Evolutionary conservation across 2,888 invertebrate genomes (phyloP), one percentile per base, ranked within the genome.

Genomic region (Linyphia triangularis): DNA sequence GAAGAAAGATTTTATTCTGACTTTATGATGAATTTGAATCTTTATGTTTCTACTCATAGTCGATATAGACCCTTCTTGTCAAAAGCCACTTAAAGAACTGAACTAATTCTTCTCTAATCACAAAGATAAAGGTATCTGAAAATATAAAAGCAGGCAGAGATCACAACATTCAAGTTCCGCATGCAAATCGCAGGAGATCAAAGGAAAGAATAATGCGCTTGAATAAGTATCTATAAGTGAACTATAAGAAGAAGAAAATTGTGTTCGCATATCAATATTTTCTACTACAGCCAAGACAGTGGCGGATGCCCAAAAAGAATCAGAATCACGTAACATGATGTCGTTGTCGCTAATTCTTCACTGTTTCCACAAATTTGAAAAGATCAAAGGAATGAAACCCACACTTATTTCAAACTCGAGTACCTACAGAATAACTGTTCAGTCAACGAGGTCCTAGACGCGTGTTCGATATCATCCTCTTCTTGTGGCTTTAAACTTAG

Each of bases 161-260:
- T 40, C 65, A 22, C 30, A 16, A 16, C 51, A 59, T 73, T 22
- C 51, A 16, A 26, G 19, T 26, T 57, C 24, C 63, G 40, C 59
- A 77, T 65, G 61, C 78, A 78, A 85, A 78, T 85, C 43, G 70
- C 33, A 28, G 30, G 19, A 79, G 70, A 78, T 85, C 85, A 85
- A 85, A 85, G 85, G 24, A 43, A 59, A 67, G 40, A 26, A 63
- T 40, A 63, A 61, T 43, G 69, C 28, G 37, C 30, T 30, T 16
- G 61, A 65, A 51, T 67, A 75, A 61, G 77, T 69, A 61, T 61
- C 19, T 6, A 10, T 40, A 70, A 77, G 57, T 85, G 61, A 72
- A 67, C 70, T 85, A 78, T 85, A 79, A 85, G 78, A 85, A 79
- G 85, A 79, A 28, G 16, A 51, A 78, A 75, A 61, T 82, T 67